These are phyloP conservation scores for Cyclargus thomasi DNA, from an alignment of 1,140 invertebrate species.

Conservation along the genomic window DNA sequence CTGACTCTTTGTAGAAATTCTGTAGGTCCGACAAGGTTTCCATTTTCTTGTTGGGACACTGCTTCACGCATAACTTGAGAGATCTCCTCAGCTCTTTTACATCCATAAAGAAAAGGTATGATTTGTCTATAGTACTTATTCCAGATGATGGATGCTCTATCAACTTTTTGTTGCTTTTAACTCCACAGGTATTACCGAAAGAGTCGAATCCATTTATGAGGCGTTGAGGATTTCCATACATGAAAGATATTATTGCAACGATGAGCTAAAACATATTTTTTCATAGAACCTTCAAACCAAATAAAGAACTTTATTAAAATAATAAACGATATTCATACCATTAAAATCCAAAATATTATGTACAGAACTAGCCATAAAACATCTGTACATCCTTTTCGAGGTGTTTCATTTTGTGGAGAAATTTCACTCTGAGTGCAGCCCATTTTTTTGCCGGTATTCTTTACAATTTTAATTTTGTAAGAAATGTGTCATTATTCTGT, in stretches of 20 bases:
- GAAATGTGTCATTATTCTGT: background rate
- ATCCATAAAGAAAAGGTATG: slow-evolving; percentile 90
- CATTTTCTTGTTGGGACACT: slow-evolving; percentile 86
- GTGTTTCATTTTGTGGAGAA: slow-evolving; percentile 67
- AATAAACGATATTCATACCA: slow-evolving; percentile 79
- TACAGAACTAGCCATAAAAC: slow-evolving; percentile 89
- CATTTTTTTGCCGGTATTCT: slow-evolving; percentile 35
- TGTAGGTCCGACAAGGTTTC: slow-evolving; percentile 80
- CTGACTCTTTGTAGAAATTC: slow-evolving; percentile 83
- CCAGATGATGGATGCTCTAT: slow-evolving; percentile 85
- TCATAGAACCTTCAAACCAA: background rate
- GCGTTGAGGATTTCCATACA: slow-evolving; percentile 90
- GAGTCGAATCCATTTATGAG: slow-evolving; percentile 95
- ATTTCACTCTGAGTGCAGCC: slow-evolving; percentile 70
- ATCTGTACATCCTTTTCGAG: slow-evolving; percentile 86
- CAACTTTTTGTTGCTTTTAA: slow-evolving; percentile 84
- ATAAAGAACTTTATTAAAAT: background rate
- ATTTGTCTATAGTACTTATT: slow-evolving; percentile 86
- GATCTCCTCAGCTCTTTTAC: slow-evolving; percentile 84
- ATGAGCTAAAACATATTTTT: slow-evolving; percentile 78
- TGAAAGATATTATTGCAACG: slow-evolving; percentile 90
- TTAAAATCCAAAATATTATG: slow-evolving; percentile 89
- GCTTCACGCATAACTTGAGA: slow-evolving; percentile 91
- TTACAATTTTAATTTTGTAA: background rate
- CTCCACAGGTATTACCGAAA: slow-evolving; percentile 96